Percentiles rank a stretch among this genome's conserved stretches.
Evolutionary conservation across 2,888 invertebrate species (phyloP).

Genomic region (Tetragonula carbonaria): DNA sequence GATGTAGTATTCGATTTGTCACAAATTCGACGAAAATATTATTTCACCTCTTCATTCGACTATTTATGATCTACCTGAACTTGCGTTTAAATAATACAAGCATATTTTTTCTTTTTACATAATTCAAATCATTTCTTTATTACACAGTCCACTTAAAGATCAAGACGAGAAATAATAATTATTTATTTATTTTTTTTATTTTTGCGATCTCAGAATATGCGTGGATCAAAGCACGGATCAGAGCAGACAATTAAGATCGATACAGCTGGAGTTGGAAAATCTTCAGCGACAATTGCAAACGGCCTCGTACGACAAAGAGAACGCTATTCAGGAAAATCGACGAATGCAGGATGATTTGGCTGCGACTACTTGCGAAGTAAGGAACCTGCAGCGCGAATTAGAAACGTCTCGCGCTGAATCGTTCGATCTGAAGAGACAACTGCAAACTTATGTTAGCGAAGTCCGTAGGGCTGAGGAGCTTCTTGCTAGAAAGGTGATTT

Average conservation of each 20-base stretch:
- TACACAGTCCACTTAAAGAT: too few species aligned
- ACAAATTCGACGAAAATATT: neutral
- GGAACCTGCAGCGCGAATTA: constrained; percentile 88
- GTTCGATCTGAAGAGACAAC: constrained; percentile 89
- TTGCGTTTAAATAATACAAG: too few species aligned
- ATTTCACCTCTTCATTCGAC: neutral
- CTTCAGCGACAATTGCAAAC: constrained; percentile 87
- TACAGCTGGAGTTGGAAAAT: constrained; percentile 85
- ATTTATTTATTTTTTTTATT: neutral
- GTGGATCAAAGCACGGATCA: constrained; percentile 79
- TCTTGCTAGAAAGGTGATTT: constrained; percentile 87
- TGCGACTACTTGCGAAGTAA: constrained; percentile 87
- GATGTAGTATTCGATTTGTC: neutral
- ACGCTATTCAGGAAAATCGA: constrained; percentile 88
- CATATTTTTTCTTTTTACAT: too few species aligned
- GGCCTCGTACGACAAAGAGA: constrained; percentile 86
- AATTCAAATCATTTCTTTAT: too few species aligned
- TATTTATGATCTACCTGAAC: too few species aligned
- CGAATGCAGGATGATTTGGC: constrained; percentile 90
- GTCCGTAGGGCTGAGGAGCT: constrained; percentile 92
- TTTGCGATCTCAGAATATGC: constrained; percentile 60
- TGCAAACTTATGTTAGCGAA: constrained; percentile 93
- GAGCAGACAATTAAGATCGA: constrained; percentile 76
- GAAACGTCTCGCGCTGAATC: constrained; percentile 90
- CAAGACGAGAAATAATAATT: too few species aligned